Base-by-base conservation (phyloP, 1,140 invertebrate species). In the Apis florea region DNA sequence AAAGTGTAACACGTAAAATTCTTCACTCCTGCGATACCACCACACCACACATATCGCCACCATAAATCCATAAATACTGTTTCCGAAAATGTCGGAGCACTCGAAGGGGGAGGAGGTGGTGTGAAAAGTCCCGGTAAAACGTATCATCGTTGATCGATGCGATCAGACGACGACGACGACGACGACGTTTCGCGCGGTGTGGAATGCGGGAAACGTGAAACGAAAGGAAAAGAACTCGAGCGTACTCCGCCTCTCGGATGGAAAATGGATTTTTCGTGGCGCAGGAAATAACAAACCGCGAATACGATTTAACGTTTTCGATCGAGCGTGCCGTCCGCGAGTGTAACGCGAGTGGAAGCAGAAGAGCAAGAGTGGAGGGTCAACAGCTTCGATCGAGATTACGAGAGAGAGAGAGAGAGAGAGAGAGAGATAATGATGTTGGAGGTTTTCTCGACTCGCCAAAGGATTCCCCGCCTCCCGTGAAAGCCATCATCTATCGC, bases 241-340 rank as follows among this genome's bases (percentile, higher is more conserved):
- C n/a, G 70, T 47, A 12, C n/a, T 64, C 58, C 12, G 19, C 8
- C 49, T 19, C 8, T 56, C 24, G 61, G 13, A 67, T 67, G 31
- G 71, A 66, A 80, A 80, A 80, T 67, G 79, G 79, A 66, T 66
- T 80, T 74, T 66, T 74, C 78, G 70, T 17, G 58, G n/a, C 26
- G 49, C 47, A 63, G 61, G 73, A 77, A 82, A 77, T 77, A 77
- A 69, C 54, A 24, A 40, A 40, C 54, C n/a, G 53, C n/a, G 71
- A 74, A 76, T 68, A 40, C 66, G 47, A 40, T 40, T 15, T 61
- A n/a, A 54, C 66, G 26, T 75, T 24, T n/a, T 59, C 63, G 72
- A 69, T 63, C 56, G 73, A 24, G 21, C 13, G 31, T n/a, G 19
- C 8, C 9, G 24, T 19, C 54, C 11, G 40, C 56, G 67, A 21